phyloP scores from a whole-genome alignment of 2,797 vertebrate genomes.

The Hippocampus kuda region DNA sequence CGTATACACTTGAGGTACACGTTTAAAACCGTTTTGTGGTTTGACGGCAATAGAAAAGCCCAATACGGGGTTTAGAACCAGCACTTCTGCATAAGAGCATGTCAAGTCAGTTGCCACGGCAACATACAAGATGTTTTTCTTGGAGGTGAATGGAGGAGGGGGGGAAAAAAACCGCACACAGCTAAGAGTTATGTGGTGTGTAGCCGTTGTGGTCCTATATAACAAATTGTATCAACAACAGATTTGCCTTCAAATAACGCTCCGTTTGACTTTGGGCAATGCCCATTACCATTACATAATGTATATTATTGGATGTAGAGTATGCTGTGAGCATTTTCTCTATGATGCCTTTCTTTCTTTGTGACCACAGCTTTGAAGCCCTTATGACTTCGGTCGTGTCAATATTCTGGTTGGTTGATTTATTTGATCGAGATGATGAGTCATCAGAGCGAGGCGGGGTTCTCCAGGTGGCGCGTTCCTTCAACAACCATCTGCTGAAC shows the following conservation, averaged over 20 bases:
- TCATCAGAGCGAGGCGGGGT: background rate
- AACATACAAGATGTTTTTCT: background rate
- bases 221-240: background rate
- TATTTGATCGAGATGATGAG: background rate
- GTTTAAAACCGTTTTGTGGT: background rate
- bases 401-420: background rate
- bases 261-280: background rate
- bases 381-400: background rate
- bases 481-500: background rate
- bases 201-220: background rate
- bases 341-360: background rate
- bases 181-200: background rate
- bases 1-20: background rate
- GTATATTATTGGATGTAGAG: background rate
- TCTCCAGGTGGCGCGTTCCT: background rate
- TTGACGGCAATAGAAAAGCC: background rate
- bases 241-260: too few relatives aligned
- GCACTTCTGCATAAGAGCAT: background rate
- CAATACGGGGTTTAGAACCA: background rate
- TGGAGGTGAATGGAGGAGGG: too few relatives aligned
- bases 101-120: background rate
- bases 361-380: background rate
- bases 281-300: background rate
- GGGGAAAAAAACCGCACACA: background rate
- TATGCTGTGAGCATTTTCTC: background rate